Evolutionary conservation across 1,140 invertebrate species (phyloP), one percentile per base, ranked within the genome.

Genomic region (Wasmannia auropunctata): DNA sequence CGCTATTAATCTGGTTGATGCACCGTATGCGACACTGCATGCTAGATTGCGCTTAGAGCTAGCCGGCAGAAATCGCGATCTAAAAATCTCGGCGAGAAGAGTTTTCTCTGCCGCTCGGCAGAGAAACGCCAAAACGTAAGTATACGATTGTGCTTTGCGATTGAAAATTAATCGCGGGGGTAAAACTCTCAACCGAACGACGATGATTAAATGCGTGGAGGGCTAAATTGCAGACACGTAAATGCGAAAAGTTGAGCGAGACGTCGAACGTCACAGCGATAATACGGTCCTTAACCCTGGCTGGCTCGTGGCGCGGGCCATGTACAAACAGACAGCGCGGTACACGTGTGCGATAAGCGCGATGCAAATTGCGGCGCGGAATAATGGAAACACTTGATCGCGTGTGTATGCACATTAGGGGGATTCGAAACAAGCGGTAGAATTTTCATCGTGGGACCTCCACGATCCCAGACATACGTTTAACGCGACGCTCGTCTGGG

Each of bases 361-460:
- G 51, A 74, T 74, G 70, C 51, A 83, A 74, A 83, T 83, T 83
- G 67, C 8, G 19, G 19, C 19, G 37, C n/a, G n/a, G 28, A 83
- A 83, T 83, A 83, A 83, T 74, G 67, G 67, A 83, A 72, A 72
- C 79, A 74, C 67, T 83, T 74, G 67, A 83, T 81, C 79, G 75
- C 86, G 80, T 63, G 84, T 88, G 70, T 85, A 76, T 75, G 76
- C 85, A 63, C 87, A 69, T 69, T 76, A 62, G 43, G 67, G 43
- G 46, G 65, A 86, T 88, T 75, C 83, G 46, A 58, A 43, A 74
- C 65, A 37, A 56, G 22, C 63, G 72, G 70, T 83, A 72, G 84
- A 89, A 89, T 89, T 89, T 89, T 89, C 87, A 89, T 86, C 60
- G 76, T 69, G 65, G 83, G 87, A 81, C 87, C 58, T 65, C 76